Evolutionary conservation across 2,797 vertebrate species (phyloP).

Genomic region (Rhabdophis nuchalis): DNA sequence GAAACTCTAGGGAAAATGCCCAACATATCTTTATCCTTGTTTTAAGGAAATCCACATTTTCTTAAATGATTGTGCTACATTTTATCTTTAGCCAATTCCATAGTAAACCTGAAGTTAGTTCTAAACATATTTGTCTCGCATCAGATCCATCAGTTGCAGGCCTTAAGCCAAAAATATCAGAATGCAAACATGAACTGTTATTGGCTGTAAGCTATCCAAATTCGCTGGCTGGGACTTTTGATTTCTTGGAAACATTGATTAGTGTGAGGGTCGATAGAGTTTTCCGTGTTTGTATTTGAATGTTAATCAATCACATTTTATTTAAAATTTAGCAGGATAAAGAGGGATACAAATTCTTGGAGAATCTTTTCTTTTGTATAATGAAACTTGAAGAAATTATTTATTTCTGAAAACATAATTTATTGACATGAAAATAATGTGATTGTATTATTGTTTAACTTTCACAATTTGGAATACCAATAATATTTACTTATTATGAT

Average conservation of each 20-base stretch:
- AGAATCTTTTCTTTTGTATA: conserved; percentile 38
- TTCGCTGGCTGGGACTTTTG: conserved; percentile 39
- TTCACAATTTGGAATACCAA: background rate
- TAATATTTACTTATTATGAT: conserved; percentile 6
- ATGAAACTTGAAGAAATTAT: conserved; percentile 35
- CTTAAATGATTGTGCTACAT: background rate
- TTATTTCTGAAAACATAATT: conserved; percentile 37
- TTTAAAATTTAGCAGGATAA: conserved; percentile 60
- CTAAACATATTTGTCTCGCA: conserved; percentile 31
- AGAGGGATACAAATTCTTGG: conserved; percentile 22
- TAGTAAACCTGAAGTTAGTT: background rate
- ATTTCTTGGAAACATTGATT: conserved; percentile 69
- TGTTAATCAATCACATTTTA: conserved; percentile 70
- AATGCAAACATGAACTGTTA: conserved; percentile 45
- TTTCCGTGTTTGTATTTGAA: conserved; percentile 69
- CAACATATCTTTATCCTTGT: background rate
- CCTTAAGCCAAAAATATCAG: conserved; percentile 45
- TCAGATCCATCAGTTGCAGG: conserved; percentile 39
- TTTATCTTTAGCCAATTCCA: background rate
- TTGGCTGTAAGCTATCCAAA: conserved; percentile 35
- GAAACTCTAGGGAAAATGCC: background rate
- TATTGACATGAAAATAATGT: background rate
- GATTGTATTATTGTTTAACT: conserved; percentile 8
- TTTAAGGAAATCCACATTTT: background rate
- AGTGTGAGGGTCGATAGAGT: conserved; percentile 52